Evolutionary conservation across 2,797 vertebrate genomes (phyloP), one percentile per base, ranked within the genome.

Genomic region (Eulemur mongoz): DNA sequence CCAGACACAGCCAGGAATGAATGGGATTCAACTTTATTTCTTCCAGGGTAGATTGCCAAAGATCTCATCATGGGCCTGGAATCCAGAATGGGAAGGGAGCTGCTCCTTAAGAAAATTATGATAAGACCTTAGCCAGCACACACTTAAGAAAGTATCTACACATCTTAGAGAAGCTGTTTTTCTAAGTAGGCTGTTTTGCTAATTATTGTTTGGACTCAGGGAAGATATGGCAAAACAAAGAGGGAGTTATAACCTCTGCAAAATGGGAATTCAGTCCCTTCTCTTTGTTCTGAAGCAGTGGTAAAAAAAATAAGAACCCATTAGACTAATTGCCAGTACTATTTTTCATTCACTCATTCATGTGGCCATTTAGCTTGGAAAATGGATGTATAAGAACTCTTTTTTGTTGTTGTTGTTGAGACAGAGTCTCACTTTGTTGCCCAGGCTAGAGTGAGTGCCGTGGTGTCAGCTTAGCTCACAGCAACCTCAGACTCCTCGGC

Each of bases 61-160:
- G 63, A 32, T 93, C 50, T 15, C 20, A 45, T 94, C 83, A 84
- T 38, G 32, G 30, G 32, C 52, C 23, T 82, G 80, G 80, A 91
- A 97, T 94, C 67, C 43, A 89, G 89, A 79, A 50, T 72, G 67
- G 69, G 40, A 93, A 87, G 40, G 54, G 73, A 92, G 40, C n/a
- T 65, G 35, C 48, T 96, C 63, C 78, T 63, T 70, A 89, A 94
- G 40, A 88, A 96, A 97, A 84, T 72, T n/a, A 70, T 63, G 61
- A 35, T 84, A 80, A 81, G 38, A 82, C 2, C 9, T 94, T 25
- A 45, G 86, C 72, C 65, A 86, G 67, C 43, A 80, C 52, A 75
- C 11, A 76, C 23, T 87, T 73, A 5, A 95, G 65, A 78, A 94
- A 92, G 38, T 54, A 75, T 65, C 1, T 25, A 10, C 23, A 67